Conservation (phyloP, 2,888 invertebrate species). For the Pachycephus smyrnensis region DNA sequence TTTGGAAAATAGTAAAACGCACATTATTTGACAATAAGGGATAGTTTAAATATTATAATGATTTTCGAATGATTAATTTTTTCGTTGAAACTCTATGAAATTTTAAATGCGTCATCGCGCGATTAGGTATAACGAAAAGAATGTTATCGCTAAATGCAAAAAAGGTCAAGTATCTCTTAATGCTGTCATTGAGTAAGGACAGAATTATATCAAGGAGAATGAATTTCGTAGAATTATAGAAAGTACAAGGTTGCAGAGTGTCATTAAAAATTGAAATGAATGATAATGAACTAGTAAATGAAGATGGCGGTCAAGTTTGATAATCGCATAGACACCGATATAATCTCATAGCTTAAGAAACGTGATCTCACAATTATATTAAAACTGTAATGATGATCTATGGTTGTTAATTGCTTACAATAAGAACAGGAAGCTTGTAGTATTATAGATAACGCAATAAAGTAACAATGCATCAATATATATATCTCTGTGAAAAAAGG, state of each 20-base stretch:
- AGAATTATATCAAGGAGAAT: not conserved
- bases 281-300: not conserved
- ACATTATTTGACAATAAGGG: not conserved
- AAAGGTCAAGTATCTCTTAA: not conserved
- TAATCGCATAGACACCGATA: not conserved
- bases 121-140: not conserved
- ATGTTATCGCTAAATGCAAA: not conserved
- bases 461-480: not conserved
- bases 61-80: not conserved
- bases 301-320: too few species aligned
- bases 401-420: not conserved
- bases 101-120: not conserved
- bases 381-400: not conserved
- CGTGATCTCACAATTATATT: not conserved
- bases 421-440: not conserved
- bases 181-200: not conserved
- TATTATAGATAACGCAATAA: not conserved
- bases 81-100: not conserved
- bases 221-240: not conserved
- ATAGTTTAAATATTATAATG: not conserved
- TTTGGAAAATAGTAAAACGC: not conserved
- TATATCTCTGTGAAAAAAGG: not conserved
- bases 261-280: not conserved
- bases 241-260: not conserved
- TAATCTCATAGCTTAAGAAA: not conserved